A percentile compares a stretch with the other conserved stretches of the same genome.
phyloP scores from a whole-genome alignment of 2,113 vertebrate genomes.

The Peucedramus taeniatus region DNA sequence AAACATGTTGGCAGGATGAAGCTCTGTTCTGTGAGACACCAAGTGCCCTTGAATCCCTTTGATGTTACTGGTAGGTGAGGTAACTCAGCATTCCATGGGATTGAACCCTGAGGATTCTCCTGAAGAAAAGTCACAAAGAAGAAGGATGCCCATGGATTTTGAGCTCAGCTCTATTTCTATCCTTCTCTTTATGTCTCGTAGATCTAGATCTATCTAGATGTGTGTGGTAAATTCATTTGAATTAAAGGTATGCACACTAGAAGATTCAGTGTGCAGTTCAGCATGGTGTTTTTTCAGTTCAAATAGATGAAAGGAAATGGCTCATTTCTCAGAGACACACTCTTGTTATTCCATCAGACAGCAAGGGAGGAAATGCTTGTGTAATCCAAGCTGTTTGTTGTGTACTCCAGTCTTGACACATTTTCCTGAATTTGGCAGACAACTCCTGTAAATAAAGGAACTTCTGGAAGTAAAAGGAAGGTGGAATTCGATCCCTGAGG shows the following conservation, averaged over 20 bases:
- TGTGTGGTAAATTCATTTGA: not conserved
- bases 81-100: not conserved
- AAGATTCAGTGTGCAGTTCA: not conserved
- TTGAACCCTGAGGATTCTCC: not conserved
- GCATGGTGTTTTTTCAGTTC: not conserved
- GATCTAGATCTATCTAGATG: not conserved
- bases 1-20: not conserved
- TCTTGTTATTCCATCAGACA: not conserved
- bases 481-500: not conserved
- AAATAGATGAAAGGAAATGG: not conserved
- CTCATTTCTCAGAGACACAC: not conserved
- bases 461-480: not conserved
- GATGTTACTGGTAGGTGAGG: not conserved
- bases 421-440: not conserved
- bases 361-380: not conserved
- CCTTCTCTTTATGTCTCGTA: not conserved
- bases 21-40: not conserved
- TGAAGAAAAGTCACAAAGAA: not conserved
- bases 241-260: not conserved
- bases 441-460: not conserved
- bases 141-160: not conserved
- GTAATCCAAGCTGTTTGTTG: not conserved
- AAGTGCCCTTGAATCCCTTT: not conserved
- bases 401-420: not conserved
- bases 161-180: not conserved